A percentile compares a stretch with the other conserved stretches of the same genome.
These are phyloP conservation scores for Drosophila nigromelanica DNA, from an alignment of 1,140 invertebrate genomes.

Conservation along the genomic window DNA sequence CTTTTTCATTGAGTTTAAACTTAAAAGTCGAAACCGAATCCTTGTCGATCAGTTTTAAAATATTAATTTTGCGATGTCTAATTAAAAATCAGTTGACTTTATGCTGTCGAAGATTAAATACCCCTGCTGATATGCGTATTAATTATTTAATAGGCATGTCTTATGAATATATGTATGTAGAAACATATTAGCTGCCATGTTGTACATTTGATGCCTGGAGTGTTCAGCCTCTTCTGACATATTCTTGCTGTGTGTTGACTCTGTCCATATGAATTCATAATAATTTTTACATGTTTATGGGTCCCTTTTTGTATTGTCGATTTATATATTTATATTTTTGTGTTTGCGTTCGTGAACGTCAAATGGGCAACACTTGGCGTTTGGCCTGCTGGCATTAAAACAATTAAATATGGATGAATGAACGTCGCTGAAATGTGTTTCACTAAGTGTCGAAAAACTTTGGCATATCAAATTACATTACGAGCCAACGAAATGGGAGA, in stretches of 20 bases:
- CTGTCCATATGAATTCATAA: slow-evolving; percentile 49
- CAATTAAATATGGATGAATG: slow-evolving; percentile 59
- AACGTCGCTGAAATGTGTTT: slow-evolving; percentile 59
- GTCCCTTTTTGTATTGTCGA: slow-evolving; percentile 1
- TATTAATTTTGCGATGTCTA: no score
- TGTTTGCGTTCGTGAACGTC: background rate
- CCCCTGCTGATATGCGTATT: no score
- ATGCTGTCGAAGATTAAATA: no score
- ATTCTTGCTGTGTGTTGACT: slow-evolving; percentile 21
- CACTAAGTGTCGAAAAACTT: slow-evolving; percentile 55
- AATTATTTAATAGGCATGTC: no score
- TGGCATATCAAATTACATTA: slow-evolving; percentile 55
- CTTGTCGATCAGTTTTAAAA: no score
- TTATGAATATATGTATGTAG: no score
- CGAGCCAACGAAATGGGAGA: slow-evolving; percentile 21
- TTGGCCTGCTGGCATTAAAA: slow-evolving; percentile 28
- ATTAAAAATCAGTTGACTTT: no score
- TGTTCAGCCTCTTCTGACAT: background rate
- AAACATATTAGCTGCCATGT: background rate
- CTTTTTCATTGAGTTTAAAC: no score
- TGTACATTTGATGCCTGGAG: background rate
- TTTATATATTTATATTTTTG: slow-evolving; percentile 4
- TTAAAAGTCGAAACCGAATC: no score
- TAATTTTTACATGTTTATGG: slow-evolving; percentile 16
- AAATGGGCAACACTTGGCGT: slow-evolving; percentile 29